Evolutionary conservation across 2,888 invertebrate genomes (phyloP), one percentile per base, ranked within the genome.

Genomic region (Leucania comma): DNA sequence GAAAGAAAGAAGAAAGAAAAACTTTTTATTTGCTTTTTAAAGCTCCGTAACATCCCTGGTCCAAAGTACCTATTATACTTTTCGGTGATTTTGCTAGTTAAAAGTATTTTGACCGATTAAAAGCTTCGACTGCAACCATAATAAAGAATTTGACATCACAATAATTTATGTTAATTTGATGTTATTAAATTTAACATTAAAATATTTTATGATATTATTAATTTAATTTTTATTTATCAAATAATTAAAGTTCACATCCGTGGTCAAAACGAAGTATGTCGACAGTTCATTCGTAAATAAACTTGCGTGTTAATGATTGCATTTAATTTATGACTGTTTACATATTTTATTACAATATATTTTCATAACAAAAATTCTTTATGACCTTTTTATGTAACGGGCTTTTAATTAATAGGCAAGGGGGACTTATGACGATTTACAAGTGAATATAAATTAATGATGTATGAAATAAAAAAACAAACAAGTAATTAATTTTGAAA

Each of bases 221-320:
- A 24, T 42, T 53, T 24, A 2, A 58, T 10, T 17, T 38, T 48
- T 24, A 48, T 22, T 5, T 68, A 14, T 57, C 35, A 22, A 50
- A 29, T 32, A 42, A 42, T 42, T 42, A 20, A 42, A 42, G 42
- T 42, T 42, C 20, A 42, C 6, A 42, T 20, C 42, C 42, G 59
- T 76, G 42, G 12, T 69, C 26, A 56, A 56, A 60, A 17, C 35
- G 9, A 60, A 57, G 46, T 56, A 42, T 20, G 50, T 20, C 60
- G 22, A 76, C 26, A 68, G 69, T 68, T 54, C 8, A 14, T 42
- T 22, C 20, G 29, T 38, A 48, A 26, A 58, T 1, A 35, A 14
- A 17, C 53, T 76, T 81, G 84, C 82, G 81, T 84, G 82, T 66
- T 72, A 60, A 79, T 70, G 60, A 66, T 64, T 57, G 22, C 58